Percentiles rank a stretch among this genome's conserved stretches.
Conservation (phyloP, 2,888 invertebrate genomes). For the Spodoptera picta region DNA sequence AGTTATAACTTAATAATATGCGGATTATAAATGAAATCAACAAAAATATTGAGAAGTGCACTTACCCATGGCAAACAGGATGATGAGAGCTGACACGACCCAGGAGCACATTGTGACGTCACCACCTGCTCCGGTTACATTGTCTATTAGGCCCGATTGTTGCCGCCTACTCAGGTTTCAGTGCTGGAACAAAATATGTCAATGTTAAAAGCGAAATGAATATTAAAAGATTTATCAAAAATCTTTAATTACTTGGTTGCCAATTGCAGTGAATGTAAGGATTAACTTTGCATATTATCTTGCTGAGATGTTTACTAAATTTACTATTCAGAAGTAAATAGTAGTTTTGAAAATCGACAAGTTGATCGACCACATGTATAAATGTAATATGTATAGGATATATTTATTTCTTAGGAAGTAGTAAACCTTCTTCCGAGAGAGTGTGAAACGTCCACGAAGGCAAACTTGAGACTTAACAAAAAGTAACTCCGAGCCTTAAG, state of each 20-base stretch:
- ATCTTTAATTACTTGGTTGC: too few relatives aligned
- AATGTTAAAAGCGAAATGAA: not conserved
- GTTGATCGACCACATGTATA: not conserved
- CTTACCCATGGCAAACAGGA: conserved; percentile 84
- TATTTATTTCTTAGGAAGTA: too few relatives aligned
- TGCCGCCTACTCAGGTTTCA: conserved; percentile 34
- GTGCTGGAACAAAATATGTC: conserved; percentile 59
- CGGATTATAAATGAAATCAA: too few relatives aligned
- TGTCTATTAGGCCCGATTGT: conserved; percentile 53
- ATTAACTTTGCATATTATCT: too few relatives aligned
- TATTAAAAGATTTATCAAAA: too few relatives aligned
- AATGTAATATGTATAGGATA: not conserved
- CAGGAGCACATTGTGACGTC: conserved; percentile 82
- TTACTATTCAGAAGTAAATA: not conserved
- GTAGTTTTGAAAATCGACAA: not conserved
- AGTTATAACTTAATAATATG: too few relatives aligned
- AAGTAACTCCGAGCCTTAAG: conserved; percentile 22
- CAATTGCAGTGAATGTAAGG: too few relatives aligned
- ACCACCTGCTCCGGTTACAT: conserved; percentile 61
- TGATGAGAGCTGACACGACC: conserved; percentile 78
- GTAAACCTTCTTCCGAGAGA: conserved; percentile 6
- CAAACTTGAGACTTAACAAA: conserved; percentile 25
- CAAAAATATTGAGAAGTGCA: conserved; percentile 12
- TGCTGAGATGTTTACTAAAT: too few relatives aligned
- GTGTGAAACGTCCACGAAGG: conserved; percentile 9